A percentile compares a stretch with the other conserved stretches of the same genome.
phyloP scores from a whole-genome alignment of 2,113 vertebrate species.

The Leuciscus idus region DNA sequence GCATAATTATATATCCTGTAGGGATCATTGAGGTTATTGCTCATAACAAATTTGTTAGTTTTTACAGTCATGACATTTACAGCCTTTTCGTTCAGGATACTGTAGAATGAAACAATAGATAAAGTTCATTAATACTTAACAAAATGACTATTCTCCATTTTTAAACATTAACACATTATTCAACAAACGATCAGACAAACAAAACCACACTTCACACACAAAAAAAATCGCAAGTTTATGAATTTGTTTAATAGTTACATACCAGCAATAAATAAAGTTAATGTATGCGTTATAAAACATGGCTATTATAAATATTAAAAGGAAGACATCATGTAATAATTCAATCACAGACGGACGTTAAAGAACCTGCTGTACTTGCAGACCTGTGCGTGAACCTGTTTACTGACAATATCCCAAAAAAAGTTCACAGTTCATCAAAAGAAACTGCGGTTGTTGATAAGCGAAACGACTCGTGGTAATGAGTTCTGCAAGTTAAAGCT shows the following conservation, averaged over 20 bases:
- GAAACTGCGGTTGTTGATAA: background rate
- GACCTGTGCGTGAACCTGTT: constrained; percentile 4
- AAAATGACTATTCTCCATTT: background rate
- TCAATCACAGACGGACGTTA: background rate
- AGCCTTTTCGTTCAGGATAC: background rate
- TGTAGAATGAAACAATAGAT: background rate
- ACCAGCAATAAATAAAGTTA: background rate
- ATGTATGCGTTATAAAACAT: constrained; percentile 3
- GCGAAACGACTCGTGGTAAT: background rate
- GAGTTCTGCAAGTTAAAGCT: background rate
- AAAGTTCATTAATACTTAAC: background rate
- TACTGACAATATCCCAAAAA: background rate
- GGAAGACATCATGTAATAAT: background rate
- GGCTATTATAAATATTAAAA: constrained; percentile 10
- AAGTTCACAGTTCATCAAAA: background rate
- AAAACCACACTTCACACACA: background rate
- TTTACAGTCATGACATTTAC: background rate
- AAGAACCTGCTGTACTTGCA: background rate
- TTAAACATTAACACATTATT: background rate
- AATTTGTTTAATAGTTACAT: constrained; percentile 6
- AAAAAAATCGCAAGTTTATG: background rate
- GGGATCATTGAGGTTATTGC: background rate
- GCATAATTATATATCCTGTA: background rate
- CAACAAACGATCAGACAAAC: background rate
- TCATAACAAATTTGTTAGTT: background rate